Percentiles rank a stretch among this genome's conserved stretches.
Conservation (phyloP, 2,113 vertebrate species). For the Poeciliopsis retropinna region DNA sequence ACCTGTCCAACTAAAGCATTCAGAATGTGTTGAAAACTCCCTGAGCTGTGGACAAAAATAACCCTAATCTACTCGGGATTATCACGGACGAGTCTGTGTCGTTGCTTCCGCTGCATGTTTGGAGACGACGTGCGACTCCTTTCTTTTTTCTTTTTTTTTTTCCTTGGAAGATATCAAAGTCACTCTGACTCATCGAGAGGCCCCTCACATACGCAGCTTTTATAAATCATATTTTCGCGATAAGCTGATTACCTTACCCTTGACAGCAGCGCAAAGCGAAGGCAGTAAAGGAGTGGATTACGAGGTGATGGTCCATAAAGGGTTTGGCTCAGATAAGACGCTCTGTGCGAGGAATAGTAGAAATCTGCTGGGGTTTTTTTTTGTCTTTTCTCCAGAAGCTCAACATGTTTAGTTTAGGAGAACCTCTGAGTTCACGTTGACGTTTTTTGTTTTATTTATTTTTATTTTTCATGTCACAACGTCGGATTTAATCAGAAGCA, state of each 20-base stretch:
- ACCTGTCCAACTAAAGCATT: neutral
- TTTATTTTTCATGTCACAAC: no score
- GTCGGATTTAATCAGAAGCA: neutral
- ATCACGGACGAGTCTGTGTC: neutral
- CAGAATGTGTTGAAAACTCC: neutral
- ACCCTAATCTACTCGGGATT: neutral
- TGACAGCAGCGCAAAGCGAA: conserved; percentile 80
- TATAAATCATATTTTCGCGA: conserved; percentile 81
- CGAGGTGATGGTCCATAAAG: conserved; percentile 81
- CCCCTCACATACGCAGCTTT: conserved; percentile 72
- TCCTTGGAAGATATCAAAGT: conserved; percentile 50
- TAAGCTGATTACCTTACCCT: conserved; percentile 87
- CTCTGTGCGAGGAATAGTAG: conserved; percentile 49
- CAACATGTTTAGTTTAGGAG: neutral
- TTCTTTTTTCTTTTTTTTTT: neutral
- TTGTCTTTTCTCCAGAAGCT: conserved; percentile 1
- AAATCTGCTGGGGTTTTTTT: no score
- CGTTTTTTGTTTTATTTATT: no score
- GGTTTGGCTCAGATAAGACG: conserved; percentile 73
- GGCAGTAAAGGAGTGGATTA: conserved; percentile 81
- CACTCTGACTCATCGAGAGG: conserved; percentile 44
- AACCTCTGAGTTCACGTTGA: neutral
- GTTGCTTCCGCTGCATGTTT: neutral
- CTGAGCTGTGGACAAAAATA: neutral
- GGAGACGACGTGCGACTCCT: neutral